Conservation (phyloP, 2,113 vertebrate genomes). For the Ia io region DNA sequence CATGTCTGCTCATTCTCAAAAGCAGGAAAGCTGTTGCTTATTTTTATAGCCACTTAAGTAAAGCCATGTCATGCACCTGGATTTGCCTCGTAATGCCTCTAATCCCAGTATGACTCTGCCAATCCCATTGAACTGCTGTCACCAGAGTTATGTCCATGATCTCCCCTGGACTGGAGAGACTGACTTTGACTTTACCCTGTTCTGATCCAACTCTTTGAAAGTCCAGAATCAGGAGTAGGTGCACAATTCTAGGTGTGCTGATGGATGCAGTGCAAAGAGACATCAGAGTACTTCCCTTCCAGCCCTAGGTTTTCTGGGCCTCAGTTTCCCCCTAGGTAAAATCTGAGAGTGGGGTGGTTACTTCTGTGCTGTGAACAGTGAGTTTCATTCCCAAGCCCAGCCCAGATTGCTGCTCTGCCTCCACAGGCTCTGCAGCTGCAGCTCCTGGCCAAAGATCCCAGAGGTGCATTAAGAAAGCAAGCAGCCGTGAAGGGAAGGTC, state of each 20-base stretch:
- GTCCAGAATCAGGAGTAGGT: not conserved
- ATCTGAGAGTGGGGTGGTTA: not conserved
- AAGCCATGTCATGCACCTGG: conserved; percentile 17
- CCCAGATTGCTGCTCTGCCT: not conserved
- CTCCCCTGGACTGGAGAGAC: not conserved
- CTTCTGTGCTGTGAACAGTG: not conserved
- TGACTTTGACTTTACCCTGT: conserved; percentile 15
- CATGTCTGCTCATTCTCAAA: conserved; percentile 35
- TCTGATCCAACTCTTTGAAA: conserved; percentile 42
- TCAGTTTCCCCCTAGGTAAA: conserved; percentile 9
- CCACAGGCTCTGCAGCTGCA: not conserved
- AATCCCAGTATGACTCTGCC: conserved; percentile 51
- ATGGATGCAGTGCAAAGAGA: not conserved
- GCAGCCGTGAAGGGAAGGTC: conserved; percentile 44
- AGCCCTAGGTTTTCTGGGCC: not conserved
- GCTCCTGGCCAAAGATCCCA: conserved; percentile 19
- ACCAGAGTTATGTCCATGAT: not conserved
- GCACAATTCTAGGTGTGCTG: not conserved
- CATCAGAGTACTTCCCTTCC: not conserved
- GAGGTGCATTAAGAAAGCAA: conserved; percentile 51
- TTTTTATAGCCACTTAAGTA: conserved; percentile 57
- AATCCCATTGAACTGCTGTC: not conserved
- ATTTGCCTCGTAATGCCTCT: conserved; percentile 41
- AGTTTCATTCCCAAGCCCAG: not conserved
- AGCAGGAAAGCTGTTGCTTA: conserved; percentile 39